Evolutionary conservation across 2,113 vertebrate species (phyloP), one percentile per base, ranked within the genome.

Genomic region (Nibea coibor): DNA sequence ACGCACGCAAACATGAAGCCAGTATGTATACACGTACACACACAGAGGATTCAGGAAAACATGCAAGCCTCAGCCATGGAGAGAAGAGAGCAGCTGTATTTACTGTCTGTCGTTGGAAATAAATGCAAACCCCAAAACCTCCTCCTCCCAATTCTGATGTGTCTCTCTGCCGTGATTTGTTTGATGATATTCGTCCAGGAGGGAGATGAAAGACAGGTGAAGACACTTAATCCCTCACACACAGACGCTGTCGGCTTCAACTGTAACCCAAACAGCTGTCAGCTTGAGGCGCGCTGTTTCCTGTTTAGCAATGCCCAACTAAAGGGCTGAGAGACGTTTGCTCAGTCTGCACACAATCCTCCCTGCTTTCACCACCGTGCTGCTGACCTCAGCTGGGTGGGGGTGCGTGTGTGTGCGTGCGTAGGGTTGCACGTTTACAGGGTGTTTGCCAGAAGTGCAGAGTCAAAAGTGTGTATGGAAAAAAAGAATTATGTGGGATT

Each of bases 31-130:
- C 8, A 64, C 10, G 51, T n/a, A 71, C n/a, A 61, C 19, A 51
- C 17, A 45, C 53, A 45, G 10, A 72, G 47, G 28, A 70, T 88
- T 80, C 87, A 89, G 83, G 87, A 83, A 82, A 86, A 85, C 78
- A 31, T 62, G 80, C 53, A 72, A 50, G 80, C 82, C 83, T 87
- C 82, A 6, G 24, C 80, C 65, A 73, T 62, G 58, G 67, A 87
- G 67, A 86, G 72, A 84, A 50, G 78, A 86, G 75, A 90, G 83
- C 83, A 89, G 89, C 84, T 95, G 91, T 92, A 89, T 92, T 93
- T 80, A 83, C 87, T 88, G 80, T 91, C 72, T 91, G 83, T 89
- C 43, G 64, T 68, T 91, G 84, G 80, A 91, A 95, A 95, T 94
- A 94, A 94, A 94, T 73, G 75, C 62, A 86, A 85, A 24, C 75